Evolutionary conservation across 2,797 vertebrate genomes (phyloP).

Genomic region (Takifugu ocellatus): DNA sequence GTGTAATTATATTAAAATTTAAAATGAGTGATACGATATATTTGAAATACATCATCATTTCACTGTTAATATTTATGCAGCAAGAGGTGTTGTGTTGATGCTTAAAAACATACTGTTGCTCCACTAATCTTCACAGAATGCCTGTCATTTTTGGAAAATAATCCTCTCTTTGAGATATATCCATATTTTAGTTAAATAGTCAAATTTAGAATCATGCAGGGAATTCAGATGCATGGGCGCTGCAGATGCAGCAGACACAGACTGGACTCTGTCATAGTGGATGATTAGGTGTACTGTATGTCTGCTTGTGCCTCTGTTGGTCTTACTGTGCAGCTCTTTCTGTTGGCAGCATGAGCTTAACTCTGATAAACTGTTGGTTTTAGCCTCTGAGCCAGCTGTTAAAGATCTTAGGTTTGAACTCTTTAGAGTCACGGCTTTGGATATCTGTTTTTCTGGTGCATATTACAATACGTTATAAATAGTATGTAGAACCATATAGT

Average conservation of each 20-base stretch:
- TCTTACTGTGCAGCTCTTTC: conserved; percentile 15
- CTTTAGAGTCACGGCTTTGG: conserved; percentile 50
- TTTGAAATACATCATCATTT: no score
- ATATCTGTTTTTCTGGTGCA: conserved; percentile 68
- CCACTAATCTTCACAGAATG: no score
- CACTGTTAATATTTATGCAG: no score
- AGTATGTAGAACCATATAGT: conserved; percentile 60
- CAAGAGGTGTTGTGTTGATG: no score
- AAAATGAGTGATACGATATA: no score
- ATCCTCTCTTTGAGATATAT: no score
- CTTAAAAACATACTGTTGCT: no score
- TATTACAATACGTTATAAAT: conserved; percentile 72
- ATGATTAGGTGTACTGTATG: not conserved
- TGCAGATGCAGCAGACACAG: not conserved
- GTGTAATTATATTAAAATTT: no score
- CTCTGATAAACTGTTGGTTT: conserved; percentile 54
- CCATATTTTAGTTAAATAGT: no score
- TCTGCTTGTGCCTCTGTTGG: not conserved
- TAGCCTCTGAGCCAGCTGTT: conserved; percentile 58
- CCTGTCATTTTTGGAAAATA: no score
- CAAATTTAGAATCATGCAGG: no score
- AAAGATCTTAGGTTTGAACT: conserved; percentile 33
- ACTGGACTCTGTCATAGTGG: conserved; percentile 2
- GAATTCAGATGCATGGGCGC: no score
- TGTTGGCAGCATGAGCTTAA: conserved; percentile 19